phyloP scores from a whole-genome alignment of 2,113 vertebrate genomes.

The Rallus limicola region DNA sequence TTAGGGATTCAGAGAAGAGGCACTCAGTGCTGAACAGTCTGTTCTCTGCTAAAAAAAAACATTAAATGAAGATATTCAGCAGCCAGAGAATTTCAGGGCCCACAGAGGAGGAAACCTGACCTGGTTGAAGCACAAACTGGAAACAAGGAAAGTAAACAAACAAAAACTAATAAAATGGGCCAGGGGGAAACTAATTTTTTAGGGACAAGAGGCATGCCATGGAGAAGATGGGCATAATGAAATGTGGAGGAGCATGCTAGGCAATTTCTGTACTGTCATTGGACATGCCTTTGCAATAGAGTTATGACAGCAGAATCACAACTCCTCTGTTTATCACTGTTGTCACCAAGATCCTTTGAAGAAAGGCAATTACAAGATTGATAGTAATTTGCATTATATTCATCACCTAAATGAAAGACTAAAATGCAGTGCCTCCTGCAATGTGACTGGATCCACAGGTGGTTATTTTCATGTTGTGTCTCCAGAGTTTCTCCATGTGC shows the following conservation, averaged over 20 bases:
- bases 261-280: not conserved
- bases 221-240: not conserved
- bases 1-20: not conserved
- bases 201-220: not conserved
- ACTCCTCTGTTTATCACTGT: not conserved
- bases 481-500: not conserved
- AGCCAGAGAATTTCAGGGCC: not conserved
- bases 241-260: fast-evolving
- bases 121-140: not conserved
- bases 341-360: not conserved
- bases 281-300: not conserved
- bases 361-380: not conserved
- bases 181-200: not conserved
- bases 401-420: not conserved
- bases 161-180: not conserved
- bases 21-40: not conserved
- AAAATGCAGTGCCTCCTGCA: not conserved
- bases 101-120: not conserved
- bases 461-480: not conserved
- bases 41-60: not conserved
- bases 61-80: not conserved
- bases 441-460: fast-evolving
- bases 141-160: not conserved
- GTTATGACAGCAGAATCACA: not conserved
- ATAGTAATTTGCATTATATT: not conserved